phyloP scores from a whole-genome alignment of 2,888 invertebrate species.

The Amitus sp. region DNA sequence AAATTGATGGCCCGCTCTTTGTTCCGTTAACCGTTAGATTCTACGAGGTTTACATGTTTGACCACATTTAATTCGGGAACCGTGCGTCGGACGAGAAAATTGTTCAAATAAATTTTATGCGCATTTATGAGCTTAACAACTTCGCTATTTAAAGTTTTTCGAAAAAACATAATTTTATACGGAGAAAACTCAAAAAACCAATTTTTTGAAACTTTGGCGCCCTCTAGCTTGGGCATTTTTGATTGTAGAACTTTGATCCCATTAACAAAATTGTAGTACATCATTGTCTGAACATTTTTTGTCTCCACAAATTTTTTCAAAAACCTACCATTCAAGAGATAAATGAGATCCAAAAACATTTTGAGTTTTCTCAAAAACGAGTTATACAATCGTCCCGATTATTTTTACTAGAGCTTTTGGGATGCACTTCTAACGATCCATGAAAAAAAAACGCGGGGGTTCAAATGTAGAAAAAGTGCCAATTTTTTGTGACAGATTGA shows the following conservation, averaged over 20 bases:
- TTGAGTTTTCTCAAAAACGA: neutral
- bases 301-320: slow-evolving; percentile 11
- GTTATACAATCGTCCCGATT: too few relatives aligned
- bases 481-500: too few relatives aligned
- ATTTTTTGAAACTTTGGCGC: neutral
- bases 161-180: neutral
- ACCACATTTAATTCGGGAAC: too few relatives aligned
- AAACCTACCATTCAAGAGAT: neutral
- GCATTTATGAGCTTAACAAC: neutral
- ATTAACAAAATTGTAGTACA: too few relatives aligned
- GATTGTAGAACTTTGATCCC: slow-evolving; percentile 8
- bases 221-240: slow-evolving; percentile 1
- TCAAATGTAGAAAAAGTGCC: too few relatives aligned
- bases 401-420: neutral
- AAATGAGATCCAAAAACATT: slow-evolving; percentile 5
- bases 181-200: neutral
- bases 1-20: too few relatives aligned
- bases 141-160: neutral
- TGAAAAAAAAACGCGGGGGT: slow-evolving; percentile 11
- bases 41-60: too few relatives aligned
- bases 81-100: too few relatives aligned
- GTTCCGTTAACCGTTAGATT: too few relatives aligned
- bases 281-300: too few relatives aligned
- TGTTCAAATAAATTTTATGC: too few relatives aligned
- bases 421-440: neutral